Base-by-base conservation (phyloP, 2,888 invertebrate genomes). In the Cryptus viduatorius region DNA sequence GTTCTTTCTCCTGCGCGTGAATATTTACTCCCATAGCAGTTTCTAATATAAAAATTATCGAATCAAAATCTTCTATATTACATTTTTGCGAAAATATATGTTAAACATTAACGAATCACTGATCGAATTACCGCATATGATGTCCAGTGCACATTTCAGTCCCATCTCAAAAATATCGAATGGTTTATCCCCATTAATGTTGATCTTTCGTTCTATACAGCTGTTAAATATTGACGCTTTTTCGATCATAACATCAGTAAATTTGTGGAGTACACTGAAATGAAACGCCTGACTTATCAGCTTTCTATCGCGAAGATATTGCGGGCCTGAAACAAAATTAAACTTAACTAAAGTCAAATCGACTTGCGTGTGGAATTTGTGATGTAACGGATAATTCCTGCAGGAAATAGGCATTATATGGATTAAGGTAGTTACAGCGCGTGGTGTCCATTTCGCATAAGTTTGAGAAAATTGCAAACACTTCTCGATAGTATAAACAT, bases 1-100 rank as follows among this genome's bases (percentile, higher is more conserved):
- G 85, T 59, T 94, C 91, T 59, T 94, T 91, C 56, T 94, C 93
- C 90, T 95, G 94, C 7, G 94, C 94, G 88, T 94, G 93, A 5
- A 96, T 93, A 73, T 94, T 91, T 1, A 94, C 94, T 0, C 96
- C 96, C 96, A 96, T 96, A 0, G 96, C 96, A 4, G 96, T 96
- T 90, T 96, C 95, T 94, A 91, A 79, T 92, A 92, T 75, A n/a
- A 77, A 59, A 16, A 10, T 5, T 4, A 37, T 48, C 3, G 48
- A 12, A 48, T 3, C 12, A 48, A n/a, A 12, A 48, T 48, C 12
- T 0, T n/a, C 4, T 4, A 7, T 53, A 16, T 48, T 5, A 64
- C 12, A 29, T 16, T 42, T 61, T 8, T 19, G n/a, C 48, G 8
- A 10, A n/a, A n/a, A 16, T n/a, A 8, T n/a, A 3, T 53, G 1